These are phyloP conservation scores for Acanthosepion pharaonis DNA, from an alignment of 2,888 invertebrate species.

Conservation along the genomic window DNA sequence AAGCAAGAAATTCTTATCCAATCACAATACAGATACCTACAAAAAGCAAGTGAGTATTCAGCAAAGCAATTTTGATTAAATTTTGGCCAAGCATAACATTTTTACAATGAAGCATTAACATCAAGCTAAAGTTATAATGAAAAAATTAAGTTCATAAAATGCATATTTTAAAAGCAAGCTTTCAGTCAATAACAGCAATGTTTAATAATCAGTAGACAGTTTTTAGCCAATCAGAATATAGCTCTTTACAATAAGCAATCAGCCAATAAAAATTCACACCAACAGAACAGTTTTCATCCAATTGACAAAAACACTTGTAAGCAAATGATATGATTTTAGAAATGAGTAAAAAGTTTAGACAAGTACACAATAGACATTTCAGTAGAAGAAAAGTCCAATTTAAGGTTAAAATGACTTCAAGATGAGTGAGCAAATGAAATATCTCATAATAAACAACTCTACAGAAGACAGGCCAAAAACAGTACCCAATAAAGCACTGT, in stretches of 20 bases:
- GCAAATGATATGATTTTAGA: neutral
- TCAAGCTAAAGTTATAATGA: neutral
- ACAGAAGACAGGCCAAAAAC: too few relatives aligned
- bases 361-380: neutral
- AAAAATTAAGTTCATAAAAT: neutral
- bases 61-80: neutral
- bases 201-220: neutral
- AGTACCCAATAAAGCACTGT: too few relatives aligned
- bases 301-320: neutral
- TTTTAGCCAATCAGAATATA: neutral
- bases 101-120: neutral
- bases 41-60: neutral
- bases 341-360: neutral
- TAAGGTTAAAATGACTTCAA: neutral
- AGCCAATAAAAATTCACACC: neutral
- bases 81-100: neutral
- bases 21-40: neutral
- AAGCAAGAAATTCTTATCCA: neutral
- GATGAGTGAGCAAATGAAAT: too few relatives aligned
- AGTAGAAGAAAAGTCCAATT: neutral
- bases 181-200: neutral
- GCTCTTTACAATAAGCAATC: neutral
- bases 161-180: neutral
- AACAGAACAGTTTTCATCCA: neutral
- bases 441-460: too few relatives aligned